phyloP scores from a whole-genome alignment of 2,113 vertebrate species.

The Ia io region DNA sequence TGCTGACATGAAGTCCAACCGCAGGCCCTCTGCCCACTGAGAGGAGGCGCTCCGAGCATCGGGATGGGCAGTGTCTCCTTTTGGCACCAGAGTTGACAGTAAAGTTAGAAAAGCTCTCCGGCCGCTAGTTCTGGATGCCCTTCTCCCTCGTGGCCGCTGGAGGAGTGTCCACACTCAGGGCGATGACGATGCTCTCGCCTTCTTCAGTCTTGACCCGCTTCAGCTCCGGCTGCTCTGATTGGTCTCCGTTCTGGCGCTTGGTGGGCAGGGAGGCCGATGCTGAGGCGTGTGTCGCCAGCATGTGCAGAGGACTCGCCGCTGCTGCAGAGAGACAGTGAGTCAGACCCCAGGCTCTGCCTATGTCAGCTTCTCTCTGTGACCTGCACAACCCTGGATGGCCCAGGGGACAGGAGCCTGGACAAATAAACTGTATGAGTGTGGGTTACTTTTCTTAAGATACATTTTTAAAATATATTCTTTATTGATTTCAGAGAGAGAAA shows the following conservation, averaged over 20 bases:
- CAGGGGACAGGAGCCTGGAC: background rate
- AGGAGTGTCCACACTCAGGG: constrained; percentile 84
- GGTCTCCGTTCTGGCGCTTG: constrained; percentile 93
- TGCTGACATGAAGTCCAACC: constrained; percentile 85
- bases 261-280: constrained; percentile 96
- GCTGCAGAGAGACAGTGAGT: constrained; percentile 74
- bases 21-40: constrained; percentile 81
- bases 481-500: background rate
- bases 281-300: constrained; percentile 94
- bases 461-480: background rate
- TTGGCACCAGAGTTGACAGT: constrained; percentile 91
- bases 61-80: constrained; percentile 86
- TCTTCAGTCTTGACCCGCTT: constrained; percentile 91
- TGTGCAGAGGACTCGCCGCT: constrained; percentile 92
- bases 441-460: background rate
- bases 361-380: accelerated
- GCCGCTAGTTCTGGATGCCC: constrained; percentile 87
- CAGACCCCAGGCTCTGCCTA: background rate
- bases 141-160: constrained; percentile 84
- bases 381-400: accelerated
- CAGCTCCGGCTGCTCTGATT: constrained; percentile 83
- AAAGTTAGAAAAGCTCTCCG: background rate
- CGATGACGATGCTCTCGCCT: constrained; percentile 82
- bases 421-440: background rate
- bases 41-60: constrained; percentile 82